Conservation (phyloP, 2,888 invertebrate species). For the Ormyrus pomaceus region DNA sequence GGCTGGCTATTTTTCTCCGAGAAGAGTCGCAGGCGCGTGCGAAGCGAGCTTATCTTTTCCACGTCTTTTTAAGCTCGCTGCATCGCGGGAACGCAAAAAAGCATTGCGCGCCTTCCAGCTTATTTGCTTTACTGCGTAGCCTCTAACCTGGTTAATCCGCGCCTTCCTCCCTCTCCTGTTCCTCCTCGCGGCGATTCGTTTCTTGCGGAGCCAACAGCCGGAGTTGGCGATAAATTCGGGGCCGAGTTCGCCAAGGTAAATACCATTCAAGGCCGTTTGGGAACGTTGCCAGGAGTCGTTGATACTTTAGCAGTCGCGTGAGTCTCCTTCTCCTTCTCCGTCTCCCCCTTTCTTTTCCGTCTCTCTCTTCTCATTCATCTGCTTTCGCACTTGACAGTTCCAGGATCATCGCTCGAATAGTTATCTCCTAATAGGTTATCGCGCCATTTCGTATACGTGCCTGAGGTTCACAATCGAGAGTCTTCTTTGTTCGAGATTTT, state of each 20-base stretch:
- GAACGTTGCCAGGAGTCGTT: constrained; percentile 34
- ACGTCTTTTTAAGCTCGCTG: background rate
- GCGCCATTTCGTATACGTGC: no score
- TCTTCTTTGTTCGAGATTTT: background rate
- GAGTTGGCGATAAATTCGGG: background rate
- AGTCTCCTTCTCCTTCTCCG: background rate
- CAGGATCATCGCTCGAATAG: constrained; percentile 15
- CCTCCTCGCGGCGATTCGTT: background rate
- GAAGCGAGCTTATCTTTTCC: background rate
- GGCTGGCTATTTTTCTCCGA: background rate
- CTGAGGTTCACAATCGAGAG: no score
- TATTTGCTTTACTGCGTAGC: background rate
- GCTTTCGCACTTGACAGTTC: constrained; percentile 16
- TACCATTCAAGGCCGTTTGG: constrained; percentile 35
- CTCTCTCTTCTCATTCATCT: constrained; percentile 4
- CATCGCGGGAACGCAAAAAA: constrained; percentile 2
- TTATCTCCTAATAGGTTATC: background rate
- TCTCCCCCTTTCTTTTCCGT: background rate
- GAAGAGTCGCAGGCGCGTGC: no score
- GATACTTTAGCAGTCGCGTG: constrained; percentile 7
- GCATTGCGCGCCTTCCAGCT: background rate
- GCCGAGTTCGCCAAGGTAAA: constrained; percentile 27
- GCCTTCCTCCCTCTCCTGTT: background rate
- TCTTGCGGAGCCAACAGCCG: background rate
- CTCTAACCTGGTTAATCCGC: constrained; percentile 9